Evolutionary conservation across 2,797 vertebrate genomes (phyloP).

Genomic region (Cottoperca gobio): DNA sequence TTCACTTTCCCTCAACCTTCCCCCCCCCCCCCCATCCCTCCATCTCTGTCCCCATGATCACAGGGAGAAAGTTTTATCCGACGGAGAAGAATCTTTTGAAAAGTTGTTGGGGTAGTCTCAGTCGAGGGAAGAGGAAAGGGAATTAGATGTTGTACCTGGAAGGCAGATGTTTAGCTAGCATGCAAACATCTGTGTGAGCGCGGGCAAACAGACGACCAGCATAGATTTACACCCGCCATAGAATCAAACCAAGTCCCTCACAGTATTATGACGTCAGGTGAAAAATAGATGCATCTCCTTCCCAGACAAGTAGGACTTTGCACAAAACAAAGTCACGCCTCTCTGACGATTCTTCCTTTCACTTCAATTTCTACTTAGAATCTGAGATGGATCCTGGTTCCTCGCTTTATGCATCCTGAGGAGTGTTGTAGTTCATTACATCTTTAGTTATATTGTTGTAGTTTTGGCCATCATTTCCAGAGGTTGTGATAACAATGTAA

Average conservation of each 20-base stretch:
- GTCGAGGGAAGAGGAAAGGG: constrained; percentile 40
- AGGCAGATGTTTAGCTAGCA: constrained; percentile 57
- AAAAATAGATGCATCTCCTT: constrained; percentile 14
- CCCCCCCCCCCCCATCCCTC: constrained; percentile 51
- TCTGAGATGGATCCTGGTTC: background rate
- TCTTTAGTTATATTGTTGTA: too few relatives aligned
- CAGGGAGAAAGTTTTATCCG: constrained; percentile 71
- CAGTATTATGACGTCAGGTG: background rate
- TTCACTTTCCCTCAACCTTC: constrained; percentile 46
- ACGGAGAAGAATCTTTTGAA: constrained; percentile 55
- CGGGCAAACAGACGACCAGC: background rate
- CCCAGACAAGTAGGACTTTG: constrained; percentile 10
- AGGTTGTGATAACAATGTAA: background rate
- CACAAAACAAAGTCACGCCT: constrained; percentile 17
- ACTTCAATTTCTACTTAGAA: background rate
- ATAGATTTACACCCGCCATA: constrained; percentile 3
- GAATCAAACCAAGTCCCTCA: constrained; percentile 8
- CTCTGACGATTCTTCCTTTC: background rate
- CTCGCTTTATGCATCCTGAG: background rate
- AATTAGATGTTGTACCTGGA: constrained; percentile 49
- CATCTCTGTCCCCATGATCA: constrained; percentile 69
- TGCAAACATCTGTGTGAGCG: constrained; percentile 3
- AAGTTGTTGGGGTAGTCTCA: constrained; percentile 61
- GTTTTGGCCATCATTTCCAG: background rate
- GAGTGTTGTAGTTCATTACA: background rate